Evolutionary conservation across 2,797 vertebrate genomes (phyloP).

Genomic region (Helicolenus hilgendorfi): DNA sequence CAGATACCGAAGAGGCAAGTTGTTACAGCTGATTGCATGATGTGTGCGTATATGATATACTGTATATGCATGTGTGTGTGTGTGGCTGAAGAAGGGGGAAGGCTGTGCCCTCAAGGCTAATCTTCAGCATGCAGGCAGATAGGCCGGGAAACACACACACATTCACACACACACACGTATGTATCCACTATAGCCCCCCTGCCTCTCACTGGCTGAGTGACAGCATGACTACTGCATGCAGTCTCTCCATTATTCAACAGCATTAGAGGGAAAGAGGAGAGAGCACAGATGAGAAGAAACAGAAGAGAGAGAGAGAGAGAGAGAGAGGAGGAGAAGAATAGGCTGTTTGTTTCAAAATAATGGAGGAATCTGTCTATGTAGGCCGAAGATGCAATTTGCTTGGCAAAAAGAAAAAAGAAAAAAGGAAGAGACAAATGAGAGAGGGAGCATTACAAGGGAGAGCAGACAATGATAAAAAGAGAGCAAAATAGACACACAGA

Average conservation of each 20-base stretch:
- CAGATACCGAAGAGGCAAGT: conserved; percentile 9
- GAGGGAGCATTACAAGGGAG: conserved; percentile 28
- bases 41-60: conserved; percentile 1
- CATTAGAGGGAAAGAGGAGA: conserved; percentile 72
- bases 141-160: conserved; percentile 35
- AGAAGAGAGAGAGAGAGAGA: conserved; percentile 38
- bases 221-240: conserved; percentile 84
- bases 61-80: conserved; percentile 9
- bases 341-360: conserved; percentile 70
- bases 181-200: conserved; percentile 76
- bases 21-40: conserved; percentile 71
- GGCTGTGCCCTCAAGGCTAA: conserved; percentile 70
- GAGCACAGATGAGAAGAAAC: conserved; percentile 71
- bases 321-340: conserved; percentile 51
- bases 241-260: conserved; percentile 88
- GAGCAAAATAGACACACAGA: conserved; percentile 35
- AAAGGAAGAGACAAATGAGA: conserved; percentile 33
- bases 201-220: conserved; percentile 81
- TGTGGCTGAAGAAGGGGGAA: conserved; percentile 3
- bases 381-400: conserved; percentile 58
- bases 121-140: conserved; percentile 67
- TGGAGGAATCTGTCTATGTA: conserved; percentile 52
- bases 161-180: conserved; percentile 58
- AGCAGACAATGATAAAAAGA: conserved; percentile 50
- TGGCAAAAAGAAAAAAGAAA: conserved; percentile 16